Evolutionary conservation across 2,113 vertebrate species (phyloP).

Genomic region (Anhinga anhinga): DNA sequence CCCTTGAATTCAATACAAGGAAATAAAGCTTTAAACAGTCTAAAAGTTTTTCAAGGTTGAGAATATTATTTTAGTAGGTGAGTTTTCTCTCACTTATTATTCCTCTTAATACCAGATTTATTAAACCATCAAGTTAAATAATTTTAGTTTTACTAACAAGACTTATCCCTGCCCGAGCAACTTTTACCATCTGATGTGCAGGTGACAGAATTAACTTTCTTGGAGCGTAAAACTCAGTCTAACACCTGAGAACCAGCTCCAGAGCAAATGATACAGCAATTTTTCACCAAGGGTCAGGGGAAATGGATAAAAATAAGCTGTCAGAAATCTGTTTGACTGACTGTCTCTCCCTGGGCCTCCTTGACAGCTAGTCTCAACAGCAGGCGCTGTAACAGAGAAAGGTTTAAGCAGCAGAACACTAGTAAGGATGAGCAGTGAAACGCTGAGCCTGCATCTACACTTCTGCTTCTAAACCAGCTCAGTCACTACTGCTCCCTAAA

Average conservation of each 20-base stretch:
- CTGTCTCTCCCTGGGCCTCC: not conserved
- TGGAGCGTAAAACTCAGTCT: not conserved
- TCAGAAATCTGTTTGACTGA: not conserved
- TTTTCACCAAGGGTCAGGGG: not conserved
- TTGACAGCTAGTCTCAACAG: not conserved
- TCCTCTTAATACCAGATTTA: not conserved
- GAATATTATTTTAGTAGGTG: not conserved
- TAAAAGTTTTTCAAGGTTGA: not conserved
- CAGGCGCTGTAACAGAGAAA: not conserved
- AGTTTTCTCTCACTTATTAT: not conserved
- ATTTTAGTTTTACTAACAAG: not conserved
- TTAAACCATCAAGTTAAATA: not conserved
- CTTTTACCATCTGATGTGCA: not conserved
- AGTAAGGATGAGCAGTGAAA: not conserved
- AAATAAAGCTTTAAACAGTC: not conserved
- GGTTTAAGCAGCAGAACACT: not conserved
- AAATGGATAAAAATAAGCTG: not conserved
- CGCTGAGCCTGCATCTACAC: not conserved
- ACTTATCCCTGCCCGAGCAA: not conserved
- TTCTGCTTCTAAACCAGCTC: not conserved
- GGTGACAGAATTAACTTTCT: not conserved
- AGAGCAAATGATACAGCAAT: not conserved
- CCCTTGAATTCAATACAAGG: not conserved
- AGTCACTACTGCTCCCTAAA: not conserved
- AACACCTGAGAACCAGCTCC: not conserved